Evolutionary conservation across 2,797 vertebrate species (phyloP), one percentile per base, ranked within the genome.

Genomic region (Acanthopagrus latus): DNA sequence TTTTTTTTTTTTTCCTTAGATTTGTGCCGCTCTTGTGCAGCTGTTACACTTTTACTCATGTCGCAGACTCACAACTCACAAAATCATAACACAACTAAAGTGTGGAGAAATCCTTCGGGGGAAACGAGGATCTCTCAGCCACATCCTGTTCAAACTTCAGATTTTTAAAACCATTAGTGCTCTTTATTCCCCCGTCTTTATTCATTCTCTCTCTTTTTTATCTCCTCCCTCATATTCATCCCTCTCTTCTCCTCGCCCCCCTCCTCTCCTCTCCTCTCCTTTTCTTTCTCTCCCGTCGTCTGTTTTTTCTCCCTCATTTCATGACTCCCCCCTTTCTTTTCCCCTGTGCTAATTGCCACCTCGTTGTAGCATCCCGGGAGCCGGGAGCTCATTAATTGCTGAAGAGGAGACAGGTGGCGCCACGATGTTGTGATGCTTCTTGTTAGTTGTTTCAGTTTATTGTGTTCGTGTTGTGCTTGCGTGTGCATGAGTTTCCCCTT

Each of bases 381-480:
- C 88, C 48, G 70, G 86, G 88, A 85, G 84, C 92, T 93, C 91
- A 92, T 91, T 94, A 94, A 93, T 91, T 90, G 87, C 82, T 91
- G 83, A 90, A 90, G 88, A 88, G 91, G 91, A 94, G 92, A 93
- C 91, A 94, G 92, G 93, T 96, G 96, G 96, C 82, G 89, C 96
- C 96, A 94, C 95, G 92, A 92, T 96, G 91, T 96, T 95, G 94
- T 96, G 95, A 95, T 97, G 96, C 96, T 96, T 94, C 95, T 95
- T 93, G 94, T 97, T 96, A 95, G 95, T 93, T 90, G 85, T 75
- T 78, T 91, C 69, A 65, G 25, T 81, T 83, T 83, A 81, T 90
- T 91, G 82, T 88, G 81, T 81, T 88, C 54, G 60, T 78, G 60
- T 82, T 84, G 74, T 81, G 75, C 84, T 80, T 82, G 84, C 54